Percentiles rank a stretch among this genome's conserved stretches.
phyloP scores from a whole-genome alignment of 2,113 vertebrate genomes.

The Tragelaphus imberbis region DNA sequence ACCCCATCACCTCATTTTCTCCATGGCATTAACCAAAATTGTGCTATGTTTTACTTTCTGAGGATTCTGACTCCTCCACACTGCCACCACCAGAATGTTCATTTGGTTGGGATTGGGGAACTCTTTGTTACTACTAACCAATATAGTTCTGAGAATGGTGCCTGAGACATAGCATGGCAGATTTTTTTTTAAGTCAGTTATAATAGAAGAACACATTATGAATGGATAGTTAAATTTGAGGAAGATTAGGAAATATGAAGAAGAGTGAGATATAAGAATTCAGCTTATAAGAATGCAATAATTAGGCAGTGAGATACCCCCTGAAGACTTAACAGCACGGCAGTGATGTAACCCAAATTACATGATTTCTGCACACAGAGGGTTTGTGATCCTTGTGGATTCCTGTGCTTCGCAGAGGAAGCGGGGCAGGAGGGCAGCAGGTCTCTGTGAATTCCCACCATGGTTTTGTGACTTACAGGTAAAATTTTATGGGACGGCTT shows the following conservation, averaged over 20 bases:
- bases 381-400: neutral
- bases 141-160: neutral
- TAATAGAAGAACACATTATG: neutral
- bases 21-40: neutral
- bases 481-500: neutral
- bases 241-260: neutral
- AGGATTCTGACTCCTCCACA: fast-evolving
- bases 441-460: neutral
- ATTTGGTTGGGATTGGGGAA: neutral
- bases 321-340: neutral
- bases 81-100: neutral
- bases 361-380: neutral
- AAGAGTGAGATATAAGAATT: neutral
- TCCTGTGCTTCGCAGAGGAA: neutral
- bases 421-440: too few species aligned
- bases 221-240: neutral
- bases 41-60: neutral
- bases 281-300: neutral
- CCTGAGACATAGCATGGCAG: neutral
- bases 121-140: neutral
- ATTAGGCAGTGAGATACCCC: neutral
- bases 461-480: neutral
- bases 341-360: neutral
- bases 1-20: neutral
- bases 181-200: neutral